phyloP scores from a whole-genome alignment of 2,797 vertebrate genomes.

The Argentina silus region DNA sequence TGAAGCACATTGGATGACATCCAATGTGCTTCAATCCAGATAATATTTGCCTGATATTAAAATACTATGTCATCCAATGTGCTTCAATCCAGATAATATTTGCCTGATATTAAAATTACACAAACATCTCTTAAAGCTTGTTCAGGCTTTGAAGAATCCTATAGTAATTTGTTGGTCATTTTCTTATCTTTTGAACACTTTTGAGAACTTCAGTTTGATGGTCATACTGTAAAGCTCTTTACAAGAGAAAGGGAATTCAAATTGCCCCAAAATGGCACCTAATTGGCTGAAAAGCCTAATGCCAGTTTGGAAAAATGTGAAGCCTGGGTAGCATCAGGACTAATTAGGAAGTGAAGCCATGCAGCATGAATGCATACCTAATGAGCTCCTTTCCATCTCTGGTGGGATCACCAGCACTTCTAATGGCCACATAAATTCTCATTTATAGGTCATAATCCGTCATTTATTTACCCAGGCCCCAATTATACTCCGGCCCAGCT shows the following conservation, averaged over 20 bases:
- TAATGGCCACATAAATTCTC: conserved; percentile 86
- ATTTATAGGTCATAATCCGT: conserved; percentile 86
- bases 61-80: conserved; percentile 40
- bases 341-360: conserved; percentile 59
- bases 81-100: conserved; percentile 51
- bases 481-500: conserved; percentile 72
- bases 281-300: conserved; percentile 29
- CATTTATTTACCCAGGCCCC: conserved; percentile 77
- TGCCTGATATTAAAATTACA: conserved; percentile 58
- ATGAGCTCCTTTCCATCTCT: conserved; percentile 74
- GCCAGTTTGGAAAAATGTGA: background rate
- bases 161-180: background rate
- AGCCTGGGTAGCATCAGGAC: conserved; percentile 63
- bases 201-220: conserved; percentile 1
- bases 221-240: background rate
- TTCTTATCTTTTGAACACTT: background rate
- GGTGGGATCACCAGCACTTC: conserved; percentile 74
- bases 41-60: conserved; percentile 60
- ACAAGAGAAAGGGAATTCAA: background rate
- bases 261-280: conserved; percentile 19
- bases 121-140: conserved; percentile 29
- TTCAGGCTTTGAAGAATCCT: background rate
- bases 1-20: conserved; percentile 30
- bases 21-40: conserved; percentile 38
- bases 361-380: conserved; percentile 71